These are phyloP conservation scores for Drosophila pseudoananassae DNA, from an alignment of 1,140 invertebrate genomes.

Conservation along the genomic window DNA sequence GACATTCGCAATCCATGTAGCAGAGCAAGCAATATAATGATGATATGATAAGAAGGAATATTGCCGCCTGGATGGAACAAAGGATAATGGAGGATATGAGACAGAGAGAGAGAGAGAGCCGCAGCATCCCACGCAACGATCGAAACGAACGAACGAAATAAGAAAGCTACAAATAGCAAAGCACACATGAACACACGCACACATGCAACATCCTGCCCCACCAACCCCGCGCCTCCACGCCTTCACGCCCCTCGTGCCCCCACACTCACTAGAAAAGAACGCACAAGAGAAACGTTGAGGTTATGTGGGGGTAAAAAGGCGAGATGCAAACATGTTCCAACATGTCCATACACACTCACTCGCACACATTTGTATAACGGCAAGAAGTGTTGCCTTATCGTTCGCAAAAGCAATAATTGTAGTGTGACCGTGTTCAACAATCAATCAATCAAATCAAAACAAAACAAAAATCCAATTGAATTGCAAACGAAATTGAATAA, in stretches of 20 bases:
- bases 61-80: background rate
- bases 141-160: constrained; percentile 6
- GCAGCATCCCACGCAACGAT: constrained; percentile 3
- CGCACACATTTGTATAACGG: constrained; percentile 37
- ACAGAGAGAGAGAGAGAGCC: background rate
- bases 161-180: constrained; percentile 6
- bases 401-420: constrained; percentile 38
- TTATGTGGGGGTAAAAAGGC: background rate
- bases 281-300: background rate
- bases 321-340: background rate
- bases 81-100: background rate
- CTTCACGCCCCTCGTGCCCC: too few species aligned
- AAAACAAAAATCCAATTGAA: background rate
- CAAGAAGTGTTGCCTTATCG: constrained; percentile 42
- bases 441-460: constrained; percentile 44
- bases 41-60: background rate
- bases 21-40: background rate
- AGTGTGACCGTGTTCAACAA: constrained; percentile 37
- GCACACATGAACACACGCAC: constrained; percentile 2
- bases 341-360: constrained; percentile 1
- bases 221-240: constrained; percentile 9
- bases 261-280: constrained; percentile 1
- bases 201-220: constrained; percentile 1
- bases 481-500: constrained; percentile 5
- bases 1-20: background rate